phyloP scores from a whole-genome alignment of 2,888 invertebrate genomes.

The Melikaiella ostensackeni region DNA sequence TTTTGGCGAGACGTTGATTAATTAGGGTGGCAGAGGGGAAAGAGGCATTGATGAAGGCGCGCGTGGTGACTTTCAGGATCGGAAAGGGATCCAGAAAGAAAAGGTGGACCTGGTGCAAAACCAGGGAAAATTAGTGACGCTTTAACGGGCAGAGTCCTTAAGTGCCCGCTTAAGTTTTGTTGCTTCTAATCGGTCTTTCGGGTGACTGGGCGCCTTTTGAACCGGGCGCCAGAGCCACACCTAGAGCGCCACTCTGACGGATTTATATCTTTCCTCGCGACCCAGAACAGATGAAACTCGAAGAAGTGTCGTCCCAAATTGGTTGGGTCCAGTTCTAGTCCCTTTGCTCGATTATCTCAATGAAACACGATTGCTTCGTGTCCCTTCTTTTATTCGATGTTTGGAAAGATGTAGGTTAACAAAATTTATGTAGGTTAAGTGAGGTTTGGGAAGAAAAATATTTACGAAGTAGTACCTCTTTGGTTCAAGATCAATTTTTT shows the following conservation, averaged over 20 bases:
- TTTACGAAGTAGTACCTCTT: no score
- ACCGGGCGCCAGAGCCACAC: conserved; percentile 67
- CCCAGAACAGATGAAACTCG: conserved; percentile 43
- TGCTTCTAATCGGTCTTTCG: conserved; percentile 49
- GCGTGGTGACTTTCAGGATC: conserved; percentile 54
- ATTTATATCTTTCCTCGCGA: conserved; percentile 46
- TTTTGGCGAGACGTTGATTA: conserved; percentile 45
- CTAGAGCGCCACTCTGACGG: conserved; percentile 68
- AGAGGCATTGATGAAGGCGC: conserved; percentile 47
- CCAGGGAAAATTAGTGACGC: conserved; percentile 65
- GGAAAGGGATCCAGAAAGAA: conserved; percentile 33
- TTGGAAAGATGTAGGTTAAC: background rate
- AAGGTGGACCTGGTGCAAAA: conserved; percentile 44
- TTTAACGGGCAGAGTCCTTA: conserved; percentile 61
- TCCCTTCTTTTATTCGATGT: background rate
- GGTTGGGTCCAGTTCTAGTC: background rate
- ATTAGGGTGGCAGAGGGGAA: conserved; percentile 46
- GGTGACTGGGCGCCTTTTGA: conserved; percentile 63
- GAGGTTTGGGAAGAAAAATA: background rate
- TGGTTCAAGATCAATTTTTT: no score
- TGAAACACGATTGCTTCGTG: background rate
- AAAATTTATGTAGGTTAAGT: no score
- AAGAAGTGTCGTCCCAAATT: conserved; percentile 24
- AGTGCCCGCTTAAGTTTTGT: conserved; percentile 67
- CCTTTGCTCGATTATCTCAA: background rate